A percentile compares a stretch with the other conserved stretches of the same genome.
Conservation (phyloP, 2,888 invertebrate genomes). For the Ophraella communa region DNA sequence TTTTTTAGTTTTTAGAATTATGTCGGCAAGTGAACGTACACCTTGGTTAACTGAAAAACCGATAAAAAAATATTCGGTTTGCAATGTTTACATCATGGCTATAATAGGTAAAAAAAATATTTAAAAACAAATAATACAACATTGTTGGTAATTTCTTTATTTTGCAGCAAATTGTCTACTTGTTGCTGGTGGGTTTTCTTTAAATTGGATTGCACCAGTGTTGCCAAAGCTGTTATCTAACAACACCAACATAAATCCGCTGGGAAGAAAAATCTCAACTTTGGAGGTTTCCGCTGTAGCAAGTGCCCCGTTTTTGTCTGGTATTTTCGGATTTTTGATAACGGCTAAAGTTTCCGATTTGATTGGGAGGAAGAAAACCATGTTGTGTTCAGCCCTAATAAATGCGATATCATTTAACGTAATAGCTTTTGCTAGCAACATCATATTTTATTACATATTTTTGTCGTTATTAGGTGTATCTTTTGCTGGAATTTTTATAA, state of each 20-base stretch:
- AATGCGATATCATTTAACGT: not conserved
- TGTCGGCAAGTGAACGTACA: too few species aligned
- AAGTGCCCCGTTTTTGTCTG: not conserved
- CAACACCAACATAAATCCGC: not conserved
- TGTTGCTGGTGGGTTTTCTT: not conserved
- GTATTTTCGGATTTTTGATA: not conserved
- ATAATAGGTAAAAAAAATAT: too few species aligned
- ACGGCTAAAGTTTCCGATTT: slow-evolving; percentile 3
- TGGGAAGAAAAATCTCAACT: slow-evolving; percentile 1
- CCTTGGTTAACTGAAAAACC: too few species aligned
- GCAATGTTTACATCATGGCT: too few species aligned
- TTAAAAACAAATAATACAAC: too few species aligned
- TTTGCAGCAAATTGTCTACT: not conserved
- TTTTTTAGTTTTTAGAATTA: too few species aligned
- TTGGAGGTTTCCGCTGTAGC: not conserved
- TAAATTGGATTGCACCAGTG: not conserved
- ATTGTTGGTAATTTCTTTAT: too few species aligned
- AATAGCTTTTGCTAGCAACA: not conserved
- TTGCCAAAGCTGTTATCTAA: slow-evolving; percentile 3
- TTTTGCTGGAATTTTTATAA: not conserved
- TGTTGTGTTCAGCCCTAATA: not conserved
- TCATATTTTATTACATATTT: not conserved
- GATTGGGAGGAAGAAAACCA: slow-evolving; percentile 5
- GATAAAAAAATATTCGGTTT: too few species aligned
- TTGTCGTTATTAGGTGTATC: not conserved